Evolutionary conservation across 2,797 vertebrate genomes (phyloP).

Genomic region (Clarias pachynema): DNA sequence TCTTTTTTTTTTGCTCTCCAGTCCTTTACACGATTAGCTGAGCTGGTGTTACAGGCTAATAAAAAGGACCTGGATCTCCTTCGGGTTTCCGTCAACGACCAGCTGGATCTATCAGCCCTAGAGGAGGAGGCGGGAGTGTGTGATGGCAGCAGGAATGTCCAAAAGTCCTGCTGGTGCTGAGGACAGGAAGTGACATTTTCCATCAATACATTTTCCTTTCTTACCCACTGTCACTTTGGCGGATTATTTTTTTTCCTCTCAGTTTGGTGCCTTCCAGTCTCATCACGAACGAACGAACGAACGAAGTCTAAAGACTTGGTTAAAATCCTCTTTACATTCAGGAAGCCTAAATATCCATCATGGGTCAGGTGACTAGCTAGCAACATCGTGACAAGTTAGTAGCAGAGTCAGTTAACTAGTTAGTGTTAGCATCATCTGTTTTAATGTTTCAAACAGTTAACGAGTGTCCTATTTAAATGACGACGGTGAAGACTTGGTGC

Average conservation of each 20-base stretch:
- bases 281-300: slow-evolving; percentile 3
- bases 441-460: not conserved
- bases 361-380: not conserved
- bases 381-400: not conserved
- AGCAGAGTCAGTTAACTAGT: not conserved
- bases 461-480: not conserved
- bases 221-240: slow-evolving; percentile 23
- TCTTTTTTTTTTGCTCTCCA: slow-evolving; percentile 53
- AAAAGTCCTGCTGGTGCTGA: slow-evolving; percentile 93
- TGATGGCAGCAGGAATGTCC: slow-evolving; percentile 69
- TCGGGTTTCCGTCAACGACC: slow-evolving; percentile 72
- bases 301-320: not conserved
- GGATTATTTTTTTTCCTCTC: slow-evolving; percentile 30
- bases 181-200: slow-evolving; percentile 28
- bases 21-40: slow-evolving; percentile 93
- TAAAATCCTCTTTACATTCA: not conserved
- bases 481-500: not conserved
- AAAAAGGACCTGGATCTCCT: slow-evolving; percentile 93
- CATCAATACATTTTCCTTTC: slow-evolving; percentile 3
- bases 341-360: not conserved
- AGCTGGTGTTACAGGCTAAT: slow-evolving; percentile 92
- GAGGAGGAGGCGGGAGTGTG: slow-evolving; percentile 87
- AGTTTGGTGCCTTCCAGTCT: slow-evolving; percentile 48
- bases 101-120: slow-evolving; percentile 81
- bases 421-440: not conserved